Percentiles rank a stretch among this genome's conserved stretches.
These are phyloP conservation scores for cattle (Bos taurus) DNA, from an alignment of 2,113 vertebrate species.

Conservation along the genomic window ARS-UCD2.0 NC_037339.1:74714001-74714500, in stretches of 20 bases:
- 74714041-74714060: not conserved
- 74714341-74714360: not conserved
- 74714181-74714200: not conserved
- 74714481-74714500: not conserved
- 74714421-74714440: not conserved
- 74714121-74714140: not conserved
- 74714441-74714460: not conserved
- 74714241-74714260: not conserved
- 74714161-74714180: not conserved
- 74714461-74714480: not conserved
- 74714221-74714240: not conserved
- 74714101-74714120: not conserved
- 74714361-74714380: not conserved
- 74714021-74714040: not conserved
- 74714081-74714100: not conserved
- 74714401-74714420: not conserved
- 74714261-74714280: not conserved
- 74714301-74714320: not conserved
- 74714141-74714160: not conserved
- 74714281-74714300: not conserved
- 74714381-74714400: not conserved
- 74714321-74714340: not conserved
- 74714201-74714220: not conserved
- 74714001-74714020: not conserved
- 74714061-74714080: not conserved